Evolutionary conservation across 1,140 invertebrate genomes (phyloP), one percentile per base, ranked within the genome.

Genomic region (Oedothorax gibbosus): DNA sequence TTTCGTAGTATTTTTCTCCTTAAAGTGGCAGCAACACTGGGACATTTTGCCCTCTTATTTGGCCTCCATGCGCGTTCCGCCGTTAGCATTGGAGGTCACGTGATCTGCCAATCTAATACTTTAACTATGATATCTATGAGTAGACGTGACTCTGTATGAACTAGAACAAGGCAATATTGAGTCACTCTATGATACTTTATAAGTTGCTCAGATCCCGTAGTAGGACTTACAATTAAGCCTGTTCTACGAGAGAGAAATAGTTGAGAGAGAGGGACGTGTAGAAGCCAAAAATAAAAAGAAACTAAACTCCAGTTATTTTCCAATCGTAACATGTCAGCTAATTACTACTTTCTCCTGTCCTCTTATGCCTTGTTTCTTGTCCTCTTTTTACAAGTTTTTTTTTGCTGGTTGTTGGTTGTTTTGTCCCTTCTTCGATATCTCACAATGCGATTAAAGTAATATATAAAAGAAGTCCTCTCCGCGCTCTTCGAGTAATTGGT

Each of bases 251-350:
- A 15, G 68, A 21, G 68, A 18, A 51, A 50, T 12, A 9, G 66
- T 14, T 10, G 12, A 62, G 12, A 12, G 57, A 62, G 18, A 77
- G 35, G 60, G 14, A 49, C 35, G 9, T 9, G 68, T 10, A 68
- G 51, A 62, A 62, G 35, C 15, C 18, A 20, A 82, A 71, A 65
- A 79, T 18, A 82, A 71, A 49, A 62, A 77, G 50, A 81, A 81
- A 51, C 75, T 18, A 71, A 73, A 73, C 35, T 82, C 68, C 66
- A 72, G 80, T 82, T 82, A 82, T 82, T 82, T 82, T 82, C 80
- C 80, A 82, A 82, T 82, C 80, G 80, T 82, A 82, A 82, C 80
- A 82, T 82, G 80, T 82, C 80, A 82, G 80, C 80, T 82, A 82
- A 82, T 82, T 82, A 82, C 80, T 72, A 56, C 80, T 73, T 73